A percentile compares a stretch with the other conserved stretches of the same genome.
These are phyloP conservation scores for Natrix natrix DNA, from an alignment of 2,797 vertebrate genomes.

Conservation along the genomic window DNA sequence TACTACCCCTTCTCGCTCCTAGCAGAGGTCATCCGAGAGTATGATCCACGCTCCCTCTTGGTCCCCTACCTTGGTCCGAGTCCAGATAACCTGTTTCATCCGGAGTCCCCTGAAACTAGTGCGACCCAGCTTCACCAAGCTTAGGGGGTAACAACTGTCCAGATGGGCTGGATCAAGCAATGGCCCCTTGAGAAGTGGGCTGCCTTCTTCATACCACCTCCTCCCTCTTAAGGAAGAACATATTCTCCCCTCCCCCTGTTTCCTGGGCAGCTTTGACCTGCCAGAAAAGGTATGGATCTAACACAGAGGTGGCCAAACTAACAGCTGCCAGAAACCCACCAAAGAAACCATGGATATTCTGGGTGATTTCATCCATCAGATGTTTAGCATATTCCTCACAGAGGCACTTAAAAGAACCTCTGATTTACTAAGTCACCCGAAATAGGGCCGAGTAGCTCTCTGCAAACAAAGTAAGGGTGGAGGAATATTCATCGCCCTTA, in stretches of 20 bases:
- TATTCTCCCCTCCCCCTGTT: neutral
- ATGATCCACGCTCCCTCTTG: fast-evolving
- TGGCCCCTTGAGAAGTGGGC: neutral
- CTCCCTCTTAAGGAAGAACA: neutral
- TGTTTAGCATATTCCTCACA: neutral
- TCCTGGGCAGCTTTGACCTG: neutral
- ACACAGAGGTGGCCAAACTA: neutral
- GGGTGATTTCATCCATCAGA: neutral
- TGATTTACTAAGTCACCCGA: neutral
- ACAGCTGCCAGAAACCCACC: neutral
- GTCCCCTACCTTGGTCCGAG: no score
- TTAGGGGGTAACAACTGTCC: neutral
- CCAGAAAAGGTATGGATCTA: neutral
- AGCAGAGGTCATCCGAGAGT: neutral
- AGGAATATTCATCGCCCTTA: neutral
- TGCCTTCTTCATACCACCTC: neutral
- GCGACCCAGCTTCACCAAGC: neutral
- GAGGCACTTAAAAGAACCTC: neutral
- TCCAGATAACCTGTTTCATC: neutral
- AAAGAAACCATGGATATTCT: neutral
- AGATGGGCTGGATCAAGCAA: neutral
- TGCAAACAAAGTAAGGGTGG: neutral
- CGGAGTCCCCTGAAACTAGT: neutral
- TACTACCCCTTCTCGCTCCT: neutral
- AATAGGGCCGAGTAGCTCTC: no score